Evolutionary conservation across 2,113 vertebrate genomes (phyloP), one percentile per base, ranked within the genome.

Genomic region (Scalopus aquaticus): DNA sequence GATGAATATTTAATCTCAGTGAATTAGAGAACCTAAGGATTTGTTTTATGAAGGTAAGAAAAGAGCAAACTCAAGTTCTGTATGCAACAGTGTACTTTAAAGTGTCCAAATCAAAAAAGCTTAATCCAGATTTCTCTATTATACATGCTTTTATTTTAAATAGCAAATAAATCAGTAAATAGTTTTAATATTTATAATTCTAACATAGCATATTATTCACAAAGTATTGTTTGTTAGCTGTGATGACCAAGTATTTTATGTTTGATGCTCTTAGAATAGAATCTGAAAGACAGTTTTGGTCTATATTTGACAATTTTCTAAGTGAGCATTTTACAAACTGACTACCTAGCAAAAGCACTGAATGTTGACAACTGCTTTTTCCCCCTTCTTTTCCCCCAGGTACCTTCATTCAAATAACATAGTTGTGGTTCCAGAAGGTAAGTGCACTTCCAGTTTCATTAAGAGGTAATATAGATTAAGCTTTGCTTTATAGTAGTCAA

Each of bases 371-470:
- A 72, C 94, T 98, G 76, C 72, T 96, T 58, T 96, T 81, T 93
- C 97, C 93, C 89, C 93, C 93, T 91, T 88, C 58, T 69, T 97
- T 98, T 35, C 70, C 73, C 81, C 13, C 86, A 99, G 99, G 97
- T 99, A 99, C 98, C 98, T 99, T 95, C 99, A 99, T 98, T 99
- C 99, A 96, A 99, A 99, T 98, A 99, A 99, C 98, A 99, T 99
- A 96, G 98, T 99, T 95, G 98, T 99, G 96, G 98, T 99, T 98
- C 99, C 99, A 9, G 99, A 99, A 99, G 99, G 99, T 99, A 98
- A 98, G 98, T 97, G 70, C 64, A 90, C 60, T 97, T 92, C 54
- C 72, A 94, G 9, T 83, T 94, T 97, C 97, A 5, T 95, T 97
- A 94, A 44, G 91, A 92, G 10, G 37, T 72, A 81, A 86, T 93